Evolutionary conservation across 2,797 vertebrate species (phyloP).

Genomic region (Melopsittacus undulatus): DNA sequence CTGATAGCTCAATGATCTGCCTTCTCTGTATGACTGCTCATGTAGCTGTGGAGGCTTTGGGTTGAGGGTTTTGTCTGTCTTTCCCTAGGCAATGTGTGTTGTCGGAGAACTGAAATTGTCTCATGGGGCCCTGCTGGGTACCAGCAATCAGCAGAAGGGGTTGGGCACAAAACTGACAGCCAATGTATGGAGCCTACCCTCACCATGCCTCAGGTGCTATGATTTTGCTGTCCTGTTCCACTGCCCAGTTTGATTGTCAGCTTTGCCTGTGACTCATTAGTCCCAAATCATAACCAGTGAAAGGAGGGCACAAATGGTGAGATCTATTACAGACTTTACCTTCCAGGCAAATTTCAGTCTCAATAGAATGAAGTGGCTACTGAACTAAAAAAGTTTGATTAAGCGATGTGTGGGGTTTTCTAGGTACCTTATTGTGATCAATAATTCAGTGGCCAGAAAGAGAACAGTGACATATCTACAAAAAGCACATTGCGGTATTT

Average conservation of each 20-base stretch:
- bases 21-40: background rate
- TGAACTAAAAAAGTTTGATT: background rate
- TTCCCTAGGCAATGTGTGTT: rapidly evolving
- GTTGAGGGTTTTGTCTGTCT: background rate
- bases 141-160: background rate
- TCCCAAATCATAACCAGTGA: background rate
- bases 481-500: background rate
- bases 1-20: background rate
- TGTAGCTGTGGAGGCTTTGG: rapidly evolving
- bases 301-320: background rate
- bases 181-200: background rate
- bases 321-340: background rate
- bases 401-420: rapidly evolving
- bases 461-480: background rate
- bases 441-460: background rate
- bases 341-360: background rate
- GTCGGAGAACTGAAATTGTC: background rate
- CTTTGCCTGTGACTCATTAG: background rate
- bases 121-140: background rate
- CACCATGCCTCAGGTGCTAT: rapidly evolving
- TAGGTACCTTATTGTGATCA: background rate
- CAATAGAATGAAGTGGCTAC: background rate
- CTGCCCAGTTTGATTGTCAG: background rate
- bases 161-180: background rate
- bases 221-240: background rate